Evolutionary conservation across 2,888 invertebrate species (phyloP).

Genomic region (Unio pictorum): DNA sequence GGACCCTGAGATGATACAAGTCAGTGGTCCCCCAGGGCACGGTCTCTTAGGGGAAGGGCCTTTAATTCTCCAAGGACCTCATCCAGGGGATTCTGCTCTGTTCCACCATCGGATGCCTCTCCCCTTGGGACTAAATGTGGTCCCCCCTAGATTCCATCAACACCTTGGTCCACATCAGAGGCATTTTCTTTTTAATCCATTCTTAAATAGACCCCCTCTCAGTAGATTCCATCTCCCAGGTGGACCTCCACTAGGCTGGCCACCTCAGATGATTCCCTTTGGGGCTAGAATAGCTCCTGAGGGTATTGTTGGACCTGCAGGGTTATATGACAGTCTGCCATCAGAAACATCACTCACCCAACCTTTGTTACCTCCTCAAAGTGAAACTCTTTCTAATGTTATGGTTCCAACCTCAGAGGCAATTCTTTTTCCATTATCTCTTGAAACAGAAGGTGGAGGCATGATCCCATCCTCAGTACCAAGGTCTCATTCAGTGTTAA

Average conservation of each 20-base stretch:
- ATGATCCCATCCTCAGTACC: no score
- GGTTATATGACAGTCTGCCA: conserved; percentile 29
- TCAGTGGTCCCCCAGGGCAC: conserved; percentile 26
- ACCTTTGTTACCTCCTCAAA: no score
- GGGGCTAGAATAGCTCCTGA: conserved; percentile 18
- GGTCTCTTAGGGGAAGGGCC: conserved; percentile 32
- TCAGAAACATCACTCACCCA: conserved; percentile 9
- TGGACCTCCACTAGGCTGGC: conserved; percentile 19
- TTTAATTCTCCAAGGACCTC: conserved; percentile 16
- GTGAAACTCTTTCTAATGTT: no score
- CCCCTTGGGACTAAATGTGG: conserved; percentile 27
- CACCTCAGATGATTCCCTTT: conserved; percentile 18
- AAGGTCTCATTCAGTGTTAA: no score
- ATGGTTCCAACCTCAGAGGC: no score
- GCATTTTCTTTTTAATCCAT: conserved; percentile 46
- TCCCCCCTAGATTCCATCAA: conserved; percentile 37
- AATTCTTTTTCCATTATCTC: no score
- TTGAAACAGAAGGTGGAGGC: no score
- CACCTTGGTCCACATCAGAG: conserved; percentile 41
- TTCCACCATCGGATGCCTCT: conserved; percentile 13
- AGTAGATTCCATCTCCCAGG: conserved; percentile 22
- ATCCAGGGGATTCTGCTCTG: conserved; percentile 7
- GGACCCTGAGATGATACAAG: conserved; percentile 17
- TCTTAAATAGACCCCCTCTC: conserved; percentile 45
- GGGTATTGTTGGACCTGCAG: conserved; percentile 11